Evolutionary conservation across 2,888 invertebrate genomes (phyloP), one percentile per base, ranked within the genome.

Genomic region (Apoda limacodes): DNA sequence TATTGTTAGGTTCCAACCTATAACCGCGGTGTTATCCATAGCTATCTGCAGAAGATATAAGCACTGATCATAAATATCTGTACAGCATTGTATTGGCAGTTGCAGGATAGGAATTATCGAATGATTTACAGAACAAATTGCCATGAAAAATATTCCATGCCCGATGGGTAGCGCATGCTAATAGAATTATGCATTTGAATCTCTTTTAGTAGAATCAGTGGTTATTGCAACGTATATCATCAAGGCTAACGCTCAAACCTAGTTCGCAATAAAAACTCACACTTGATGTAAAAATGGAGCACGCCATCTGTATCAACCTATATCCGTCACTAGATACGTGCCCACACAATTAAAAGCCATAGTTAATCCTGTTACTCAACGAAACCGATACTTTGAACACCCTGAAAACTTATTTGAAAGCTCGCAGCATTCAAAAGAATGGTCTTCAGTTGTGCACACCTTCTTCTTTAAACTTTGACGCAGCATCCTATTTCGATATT

Each of bases 401-500:
- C 41, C 44, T 4, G 52, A 53, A 39, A 52, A 49, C 26, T 10
- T 51, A 28, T 30, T 53, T 50, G n/a, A 47, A 40, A 9, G 34
- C 42, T 4, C 35, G 48, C 7, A 35, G 47, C 9, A 46, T 50
- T 28, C 26, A 46, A 46, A 34, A n/a, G n/a, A n/a, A n/a, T n/a
- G n/a, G n/a, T n/a, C n/a, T n/a, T n/a, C n/a, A n/a, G n/a, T n/a
- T n/a, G n/a, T n/a, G n/a, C n/a, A n/a, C n/a, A n/a, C n/a, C n/a
- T n/a, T n/a, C n/a, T n/a, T n/a, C n/a, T n/a, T n/a, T n/a, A n/a
- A n/a, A n/a, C n/a, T n/a, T n/a, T n/a, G n/a, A n/a, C n/a, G n/a
- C n/a, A n/a, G n/a, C n/a, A n/a, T n/a, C n/a, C n/a, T n/a, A n/a
- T n/a, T n/a, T n/a, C n/a, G n/a, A n/a, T n/a, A n/a, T n/a, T n/a